Base-by-base conservation (phyloP, 2,113 vertebrate species). In the Oncorhynchus mykiss region DNA sequence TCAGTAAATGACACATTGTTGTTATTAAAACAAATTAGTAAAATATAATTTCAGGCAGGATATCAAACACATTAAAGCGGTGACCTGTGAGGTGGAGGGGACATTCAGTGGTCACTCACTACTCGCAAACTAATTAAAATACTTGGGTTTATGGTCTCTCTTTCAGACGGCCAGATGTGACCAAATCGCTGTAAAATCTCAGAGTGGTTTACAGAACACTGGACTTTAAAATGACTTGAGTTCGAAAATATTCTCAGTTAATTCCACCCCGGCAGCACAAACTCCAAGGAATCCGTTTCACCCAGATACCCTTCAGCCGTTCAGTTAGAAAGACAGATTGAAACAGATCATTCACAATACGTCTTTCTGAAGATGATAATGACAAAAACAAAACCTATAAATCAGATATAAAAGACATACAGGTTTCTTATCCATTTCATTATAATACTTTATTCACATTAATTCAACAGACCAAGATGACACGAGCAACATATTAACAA, bases 81-180 rank as follows among this genome's bases (percentile, higher is more conserved):
- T 83, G 84, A 88, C 83, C 82, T 78, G 74, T 59, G 66, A 60
- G 77, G 60, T 65, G 54, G 24, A 0, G 87, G 82, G 80, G 82
- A 77, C 66, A 5, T 81, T 79, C 39, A 60, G 65, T 60, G 85
- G 84, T 75, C 78, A 62, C 78, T 81, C 67, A 79, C 78, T 73
- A 74, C 75, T 27, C 49, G 70, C 79, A 80, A 48, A 85, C 88
- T 89, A 81, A 91, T 86, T 91, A 87, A 86, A 85, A 74, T 62
- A 75, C 71, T 70, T 51, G 70, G 39, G 80, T 91, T 91, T 86
- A 91, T 77, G 51, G 81, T 77, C 29, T 83, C 79, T 29, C 16
- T 70, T 76, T 84, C 83, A 87, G 86, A 82, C 78, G 76, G 75
- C 85, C 88, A 91, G 82, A 87, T 88, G 86, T 88, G 85, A 88